These are phyloP conservation scores for Xestia c-nigrum DNA, from an alignment of 2,888 invertebrate genomes.

Conservation along the genomic window DNA sequence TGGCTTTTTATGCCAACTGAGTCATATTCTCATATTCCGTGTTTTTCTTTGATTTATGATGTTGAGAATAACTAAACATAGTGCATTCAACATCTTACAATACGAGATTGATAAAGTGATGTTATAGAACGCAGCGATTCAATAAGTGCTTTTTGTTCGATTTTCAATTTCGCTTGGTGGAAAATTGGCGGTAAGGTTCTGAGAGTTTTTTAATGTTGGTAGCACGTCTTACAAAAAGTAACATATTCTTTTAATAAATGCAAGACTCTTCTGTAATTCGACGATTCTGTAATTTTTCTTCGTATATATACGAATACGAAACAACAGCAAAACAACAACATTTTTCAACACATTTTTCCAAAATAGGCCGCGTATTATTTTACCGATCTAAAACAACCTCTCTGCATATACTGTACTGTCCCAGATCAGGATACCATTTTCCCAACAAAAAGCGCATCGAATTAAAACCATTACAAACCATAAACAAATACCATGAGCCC, in stretches of 20 bases:
- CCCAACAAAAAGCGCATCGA: constrained; percentile 55
- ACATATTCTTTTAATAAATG: background rate
- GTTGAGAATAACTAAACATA: constrained; percentile 57
- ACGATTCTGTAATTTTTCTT: no score
- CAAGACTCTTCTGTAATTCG: background rate
- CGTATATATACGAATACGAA: background rate
- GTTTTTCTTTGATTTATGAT: constrained; percentile 68
- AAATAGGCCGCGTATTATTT: background rate
- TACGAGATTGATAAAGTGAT: constrained; percentile 58
- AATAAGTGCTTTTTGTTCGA: constrained; percentile 51
- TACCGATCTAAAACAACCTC: background rate
- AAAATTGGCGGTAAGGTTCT: constrained; percentile 27
- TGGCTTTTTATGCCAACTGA: constrained; percentile 75
- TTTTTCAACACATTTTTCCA: background rate
- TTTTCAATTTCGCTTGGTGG: constrained; percentile 30
- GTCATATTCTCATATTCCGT: constrained; percentile 61
- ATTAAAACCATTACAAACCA: constrained; percentile 52
- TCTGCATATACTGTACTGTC: background rate
- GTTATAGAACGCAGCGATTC: constrained; percentile 50
- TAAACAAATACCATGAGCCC: constrained; percentile 59
- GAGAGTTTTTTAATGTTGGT: constrained; percentile 31
- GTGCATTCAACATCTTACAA: constrained; percentile 61
- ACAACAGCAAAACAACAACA: no score
- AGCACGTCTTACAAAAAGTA: background rate
- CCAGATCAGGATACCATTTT: constrained; percentile 5